phyloP scores from a whole-genome alignment of 1,140 invertebrate genomes.

The Brachionus koreanus region DNA sequence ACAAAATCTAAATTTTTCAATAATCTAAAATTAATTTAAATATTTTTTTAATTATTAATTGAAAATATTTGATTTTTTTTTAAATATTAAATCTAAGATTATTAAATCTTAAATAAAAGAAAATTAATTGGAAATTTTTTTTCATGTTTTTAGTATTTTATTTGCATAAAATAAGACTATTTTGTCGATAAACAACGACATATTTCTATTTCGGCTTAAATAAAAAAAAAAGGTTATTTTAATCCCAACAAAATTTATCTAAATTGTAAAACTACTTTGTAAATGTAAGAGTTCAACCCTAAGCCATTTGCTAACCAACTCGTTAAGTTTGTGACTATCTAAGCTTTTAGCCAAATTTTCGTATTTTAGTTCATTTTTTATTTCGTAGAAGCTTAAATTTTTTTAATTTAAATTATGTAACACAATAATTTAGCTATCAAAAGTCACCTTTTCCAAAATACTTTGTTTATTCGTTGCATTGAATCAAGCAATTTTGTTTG shows the following conservation, averaged over 20 bases:
- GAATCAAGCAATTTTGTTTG: neutral
- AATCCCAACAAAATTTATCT: neutral
- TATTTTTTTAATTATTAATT: neutral
- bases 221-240: neutral
- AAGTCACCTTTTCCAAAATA: slow-evolving; percentile 20
- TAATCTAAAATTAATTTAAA: neutral
- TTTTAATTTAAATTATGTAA: neutral
- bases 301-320: slow-evolving; percentile 2
- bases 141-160: neutral
- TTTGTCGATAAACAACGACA: neutral
- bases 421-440: neutral
- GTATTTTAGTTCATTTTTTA: slow-evolving; percentile 11
- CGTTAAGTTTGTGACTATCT: neutral
- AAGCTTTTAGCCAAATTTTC: neutral
- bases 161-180: neutral
- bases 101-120: neutral
- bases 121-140: neutral
- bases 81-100: neutral
- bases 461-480: slow-evolving; percentile 11
- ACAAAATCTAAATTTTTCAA: neutral
- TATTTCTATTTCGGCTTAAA: slow-evolving; percentile 21
- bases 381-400: neutral
- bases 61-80: neutral
- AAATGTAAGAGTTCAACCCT: slow-evolving; percentile 18
- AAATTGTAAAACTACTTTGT: slow-evolving; percentile 11